These are phyloP conservation scores for Maniola jurtina DNA, from an alignment of 1,140 invertebrate species.

Conservation along the genomic window DNA sequence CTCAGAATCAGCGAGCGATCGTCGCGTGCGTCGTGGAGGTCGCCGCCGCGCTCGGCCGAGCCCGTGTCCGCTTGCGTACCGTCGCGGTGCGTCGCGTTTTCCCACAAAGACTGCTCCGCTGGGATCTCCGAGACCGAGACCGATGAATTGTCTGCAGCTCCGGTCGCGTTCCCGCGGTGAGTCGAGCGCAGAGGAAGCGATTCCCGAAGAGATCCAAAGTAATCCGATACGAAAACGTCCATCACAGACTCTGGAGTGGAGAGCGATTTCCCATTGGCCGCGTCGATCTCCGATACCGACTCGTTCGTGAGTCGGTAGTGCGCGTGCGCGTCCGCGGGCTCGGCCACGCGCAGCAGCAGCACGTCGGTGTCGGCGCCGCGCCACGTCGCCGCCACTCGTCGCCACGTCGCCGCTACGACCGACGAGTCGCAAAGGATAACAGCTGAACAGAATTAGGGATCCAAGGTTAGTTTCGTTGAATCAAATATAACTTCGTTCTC, in stretches of 20 bases:
- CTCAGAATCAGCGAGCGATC: slow-evolving; percentile 24
- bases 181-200: background rate
- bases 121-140: too few relatives aligned
- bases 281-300: too few relatives aligned
- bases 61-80: background rate
- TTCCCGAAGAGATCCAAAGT: slow-evolving; percentile 11
- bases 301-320: too few relatives aligned
- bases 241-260: background rate
- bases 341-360: slow-evolving; percentile 8
- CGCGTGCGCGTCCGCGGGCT: background rate
- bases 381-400: background rate
- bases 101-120: background rate
- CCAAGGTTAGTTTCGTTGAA: too few relatives aligned
- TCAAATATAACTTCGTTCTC: too few relatives aligned
- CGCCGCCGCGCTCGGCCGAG: background rate
- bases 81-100: background rate
- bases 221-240: slow-evolving; percentile 5
- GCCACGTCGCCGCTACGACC: background rate
- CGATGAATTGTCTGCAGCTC: too few relatives aligned
- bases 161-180: background rate
- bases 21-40: background rate
- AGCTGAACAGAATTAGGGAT: slow-evolving; percentile 7
- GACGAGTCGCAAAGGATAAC: slow-evolving; percentile 23
- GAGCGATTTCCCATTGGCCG: background rate
- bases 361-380: background rate